phyloP scores from a whole-genome alignment of 2,797 vertebrate genomes.

The Pogoniulus pusillus region DNA sequence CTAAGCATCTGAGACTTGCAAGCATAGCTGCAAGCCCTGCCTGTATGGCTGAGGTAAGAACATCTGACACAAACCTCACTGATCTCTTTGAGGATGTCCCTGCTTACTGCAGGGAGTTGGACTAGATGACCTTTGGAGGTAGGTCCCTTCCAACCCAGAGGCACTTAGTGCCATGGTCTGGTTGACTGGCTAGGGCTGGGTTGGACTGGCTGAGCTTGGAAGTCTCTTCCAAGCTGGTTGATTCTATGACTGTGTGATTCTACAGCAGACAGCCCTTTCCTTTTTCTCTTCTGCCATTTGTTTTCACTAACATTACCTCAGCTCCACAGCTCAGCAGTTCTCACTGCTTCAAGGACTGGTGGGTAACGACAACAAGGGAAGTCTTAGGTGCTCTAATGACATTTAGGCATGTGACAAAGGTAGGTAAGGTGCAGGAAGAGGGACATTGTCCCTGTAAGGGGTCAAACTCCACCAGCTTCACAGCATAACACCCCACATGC shows the following conservation, averaged over 20 bases:
- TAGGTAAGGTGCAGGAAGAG: background rate
- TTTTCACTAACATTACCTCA: background rate
- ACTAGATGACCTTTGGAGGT: too few relatives aligned
- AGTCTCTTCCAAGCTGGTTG: too few relatives aligned
- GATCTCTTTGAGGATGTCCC: too few relatives aligned
- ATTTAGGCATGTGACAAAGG: background rate
- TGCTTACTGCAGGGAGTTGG: too few relatives aligned
- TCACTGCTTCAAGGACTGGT: background rate
- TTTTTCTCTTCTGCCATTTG: background rate
- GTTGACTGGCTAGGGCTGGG: too few relatives aligned
- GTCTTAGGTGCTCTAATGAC: background rate
- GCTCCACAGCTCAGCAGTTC: background rate
- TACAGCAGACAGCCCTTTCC: background rate
- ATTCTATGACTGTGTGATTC: too few relatives aligned
- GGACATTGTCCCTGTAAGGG: background rate
- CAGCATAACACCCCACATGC: background rate
- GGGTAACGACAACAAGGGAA: constrained; percentile 9
- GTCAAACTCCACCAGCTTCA: background rate
- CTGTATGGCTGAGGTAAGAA: background rate
- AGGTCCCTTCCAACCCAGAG: too few relatives aligned
- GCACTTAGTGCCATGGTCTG: too few relatives aligned
- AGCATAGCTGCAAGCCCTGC: background rate
- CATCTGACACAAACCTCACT: background rate
- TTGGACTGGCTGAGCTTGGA: too few relatives aligned
- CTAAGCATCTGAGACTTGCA: background rate